Evolutionary conservation across 2,888 invertebrate genomes (phyloP), one percentile per base, ranked within the genome.

Genomic region (Apodemia duryi): DNA sequence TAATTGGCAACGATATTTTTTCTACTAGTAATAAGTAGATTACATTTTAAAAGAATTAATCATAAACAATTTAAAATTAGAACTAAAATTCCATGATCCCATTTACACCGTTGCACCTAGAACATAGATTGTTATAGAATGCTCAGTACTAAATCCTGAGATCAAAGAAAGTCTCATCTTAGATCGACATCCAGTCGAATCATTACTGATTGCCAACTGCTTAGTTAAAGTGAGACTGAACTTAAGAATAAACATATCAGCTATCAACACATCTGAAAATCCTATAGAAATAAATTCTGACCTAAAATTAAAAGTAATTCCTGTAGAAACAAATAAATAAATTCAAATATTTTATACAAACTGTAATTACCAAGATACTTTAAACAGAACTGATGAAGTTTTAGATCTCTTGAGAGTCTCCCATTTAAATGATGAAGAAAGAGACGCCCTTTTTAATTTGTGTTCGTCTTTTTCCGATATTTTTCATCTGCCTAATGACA

Each of bases 1-100:
- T 64, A 43, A 64, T 64, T 13, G 64, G 57, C 6, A 64, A 64
- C 13, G 57, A 64, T 29, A 41, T 64, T 35, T 57, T 64, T 29
- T 43, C 35, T 4, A 1, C 11, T 13, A 28, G 7, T 3, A 49
- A 63, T 5, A 11, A 28, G 32, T 63, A 29, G 49, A 63, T 35
- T 51, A 63, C 49, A 63, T 32, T n/a, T 4, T 32, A 6, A 28
- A 63, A 13, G 13, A 28, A 21, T 32, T 63, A 3, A 63, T 32
- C 1, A 29, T 63, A 2, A 29, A 41, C 29, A 13, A 64, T 21
- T 21, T 41, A 28, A 54, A 54, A 57, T 10, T 64, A 6, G 21
- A 64, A 54, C 43, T 61, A 10, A 64, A 46, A 29, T 61, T 65
- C 28, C 11, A 41, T n/a, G 61, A 65, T 9, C 65, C 61, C 3